Evolutionary conservation across 2,888 invertebrate genomes (phyloP).

Genomic region (Drosophila colorata): DNA sequence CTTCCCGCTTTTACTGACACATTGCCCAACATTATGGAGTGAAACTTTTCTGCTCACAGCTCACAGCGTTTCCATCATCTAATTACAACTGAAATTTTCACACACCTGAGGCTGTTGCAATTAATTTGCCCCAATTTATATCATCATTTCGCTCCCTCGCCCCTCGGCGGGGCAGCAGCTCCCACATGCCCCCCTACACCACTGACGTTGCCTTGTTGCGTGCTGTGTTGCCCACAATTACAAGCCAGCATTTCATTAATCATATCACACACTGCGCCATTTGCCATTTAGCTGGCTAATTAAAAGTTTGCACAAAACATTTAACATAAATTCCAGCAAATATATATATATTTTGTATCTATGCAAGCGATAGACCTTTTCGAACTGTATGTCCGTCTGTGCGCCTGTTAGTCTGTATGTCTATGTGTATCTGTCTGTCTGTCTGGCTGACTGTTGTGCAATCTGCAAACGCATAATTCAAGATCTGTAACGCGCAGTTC

Average conservation of each 20-base stretch:
- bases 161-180: background rate
- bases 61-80: conserved; percentile 73
- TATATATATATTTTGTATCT: conserved; percentile 54
- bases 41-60: conserved; percentile 57
- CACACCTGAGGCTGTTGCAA: conserved; percentile 78
- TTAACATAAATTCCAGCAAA: conserved; percentile 67
- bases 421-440: conserved; percentile 6
- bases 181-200: background rate
- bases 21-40: conserved; percentile 63
- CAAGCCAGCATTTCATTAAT: conserved; percentile 78
- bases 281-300: conserved; percentile 75
- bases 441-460: conserved; percentile 43
- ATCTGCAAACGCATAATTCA: conserved; percentile 77
- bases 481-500: conserved; percentile 76
- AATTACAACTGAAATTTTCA: conserved; percentile 74
- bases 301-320: conserved; percentile 77
- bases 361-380: conserved; percentile 51
- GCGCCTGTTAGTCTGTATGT: conserved; percentile 15
- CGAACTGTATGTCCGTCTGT: conserved; percentile 25
- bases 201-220: conserved; percentile 39
- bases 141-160: conserved; percentile 44
- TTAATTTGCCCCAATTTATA: conserved; percentile 77
- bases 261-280: conserved; percentile 77
- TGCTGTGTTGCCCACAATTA: conserved; percentile 64
- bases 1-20: conserved; percentile 34